Base-by-base conservation (phyloP, 1,140 invertebrate genomes). In the Ips nitidus region DNA sequence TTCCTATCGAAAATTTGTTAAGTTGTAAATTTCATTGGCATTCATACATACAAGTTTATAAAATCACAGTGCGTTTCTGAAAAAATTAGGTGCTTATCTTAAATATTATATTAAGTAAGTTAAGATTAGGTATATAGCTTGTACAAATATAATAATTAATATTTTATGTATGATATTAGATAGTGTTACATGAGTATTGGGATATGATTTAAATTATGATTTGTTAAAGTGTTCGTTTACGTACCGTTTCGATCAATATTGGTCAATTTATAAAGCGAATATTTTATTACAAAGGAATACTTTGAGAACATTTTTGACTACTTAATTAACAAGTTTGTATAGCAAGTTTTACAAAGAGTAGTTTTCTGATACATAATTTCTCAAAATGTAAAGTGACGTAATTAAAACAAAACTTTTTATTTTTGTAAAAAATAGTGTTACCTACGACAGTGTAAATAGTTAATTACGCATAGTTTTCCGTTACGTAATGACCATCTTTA, bases 51-150 rank as follows among this genome's bases (percentile, higher is more conserved):
- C 6, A 8, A 50, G 45, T 50, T 2, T 50, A 2, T 50, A 22
- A 50, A 50, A 50, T 50, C 45, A 50, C 45, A 50, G 45, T 50
- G 45, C 45, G 2, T 50, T 50, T 50, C 22, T 50, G 45, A 50
- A 6, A 50, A 50, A 50, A 22, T 8, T 6, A 50, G 22, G 45
- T 50, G 45, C 45, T 50, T 50, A 50, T 50, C 45, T 6, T 50
- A 50, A 22, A 50, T 50, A 50, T 50, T 50, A 2, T 22, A 6
- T 50, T 50, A 50, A 50, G 3, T 45, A 50, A 50, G 22, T 50
- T 8, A n/a, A n/a, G 45, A 22, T 2, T 50, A 22, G 22, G 45
- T 22, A 50, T 50, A 22, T 22, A 22, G 22, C 22, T 22, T 22
- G 22, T 22, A 22, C 22, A 22, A 22, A 22, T 22, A 22, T 22